Conservation (phyloP, 1,140 invertebrate genomes). For the Zaprionus taronus region DNA sequence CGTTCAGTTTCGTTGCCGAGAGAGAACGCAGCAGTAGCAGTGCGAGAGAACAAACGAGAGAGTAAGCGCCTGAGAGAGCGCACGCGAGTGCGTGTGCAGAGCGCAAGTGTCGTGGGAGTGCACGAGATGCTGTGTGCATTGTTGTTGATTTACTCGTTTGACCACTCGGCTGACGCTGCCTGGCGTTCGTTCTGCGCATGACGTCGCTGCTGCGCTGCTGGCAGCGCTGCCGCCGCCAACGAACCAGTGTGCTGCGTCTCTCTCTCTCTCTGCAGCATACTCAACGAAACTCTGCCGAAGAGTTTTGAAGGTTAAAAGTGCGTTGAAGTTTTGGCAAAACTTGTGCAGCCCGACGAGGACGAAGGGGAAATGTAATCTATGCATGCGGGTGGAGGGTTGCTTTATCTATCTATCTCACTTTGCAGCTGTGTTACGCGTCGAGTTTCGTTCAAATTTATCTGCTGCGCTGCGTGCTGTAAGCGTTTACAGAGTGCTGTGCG, state of each 20-base stretch:
- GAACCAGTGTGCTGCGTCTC: background rate
- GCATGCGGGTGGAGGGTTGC: conserved; percentile 17
- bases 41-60: background rate
- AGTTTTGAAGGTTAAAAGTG: conserved; percentile 77
- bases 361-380: conserved; percentile 57
- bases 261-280: conserved; percentile 1
- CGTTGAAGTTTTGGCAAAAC: conserved; percentile 51
- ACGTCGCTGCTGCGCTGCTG: conserved; percentile 28
- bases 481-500: conserved; percentile 17
- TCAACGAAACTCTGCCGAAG: conserved; percentile 52
- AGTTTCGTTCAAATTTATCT: conserved; percentile 76
- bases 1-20: conserved; percentile 38
- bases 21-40: conserved; percentile 1
- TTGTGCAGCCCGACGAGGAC: conserved; percentile 35
- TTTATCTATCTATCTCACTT: background rate
- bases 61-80: background rate
- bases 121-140: conserved; percentile 45
- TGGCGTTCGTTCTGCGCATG: conserved; percentile 57
- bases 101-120: conserved; percentile 72
- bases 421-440: conserved; percentile 49
- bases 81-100: conserved; percentile 11
- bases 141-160: conserved; percentile 43
- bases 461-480: background rate
- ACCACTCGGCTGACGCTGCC: conserved; percentile 23
- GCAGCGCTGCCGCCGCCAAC: conserved; percentile 25